Percentiles rank a stretch among this genome's conserved stretches.
phyloP scores from a whole-genome alignment of 1,140 invertebrate genomes.

The Planococcus citri region DNA sequence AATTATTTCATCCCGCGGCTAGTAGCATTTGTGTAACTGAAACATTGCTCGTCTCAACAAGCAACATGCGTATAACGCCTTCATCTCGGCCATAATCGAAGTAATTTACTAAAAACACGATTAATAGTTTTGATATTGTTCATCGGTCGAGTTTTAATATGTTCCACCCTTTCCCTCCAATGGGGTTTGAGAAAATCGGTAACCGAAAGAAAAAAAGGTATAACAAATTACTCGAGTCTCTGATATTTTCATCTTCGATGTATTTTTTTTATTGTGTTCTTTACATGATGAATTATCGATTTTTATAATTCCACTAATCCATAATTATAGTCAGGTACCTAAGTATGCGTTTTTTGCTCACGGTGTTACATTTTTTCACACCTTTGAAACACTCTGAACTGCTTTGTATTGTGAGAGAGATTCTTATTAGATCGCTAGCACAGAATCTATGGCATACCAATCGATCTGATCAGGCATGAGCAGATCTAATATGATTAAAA shows the following conservation, averaged over 20 bases:
- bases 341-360: not conserved
- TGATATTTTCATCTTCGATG: too few species aligned
- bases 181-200: too few species aligned
- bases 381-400: too few species aligned
- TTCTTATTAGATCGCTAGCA: too few species aligned
- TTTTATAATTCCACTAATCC: not conserved
- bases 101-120: slow-evolving; percentile 3
- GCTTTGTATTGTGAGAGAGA: too few species aligned
- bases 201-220: not conserved
- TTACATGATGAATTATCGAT: not conserved
- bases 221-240: not conserved
- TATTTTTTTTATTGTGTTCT: too few species aligned
- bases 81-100: not conserved
- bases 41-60: not conserved
- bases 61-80: not conserved
- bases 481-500: too few species aligned
- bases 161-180: not conserved
- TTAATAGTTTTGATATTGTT: not conserved
- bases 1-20: slow-evolving; percentile 14
- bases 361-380: not conserved
- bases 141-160: not conserved
- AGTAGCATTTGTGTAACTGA: slow-evolving; percentile 9
- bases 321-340: not conserved
- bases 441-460: too few species aligned
- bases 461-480: too few species aligned